Evolutionary conservation across 2,797 vertebrate species (phyloP), one percentile per base, ranked within the genome.

Genomic region (Apogon hyalosoma): DNA sequence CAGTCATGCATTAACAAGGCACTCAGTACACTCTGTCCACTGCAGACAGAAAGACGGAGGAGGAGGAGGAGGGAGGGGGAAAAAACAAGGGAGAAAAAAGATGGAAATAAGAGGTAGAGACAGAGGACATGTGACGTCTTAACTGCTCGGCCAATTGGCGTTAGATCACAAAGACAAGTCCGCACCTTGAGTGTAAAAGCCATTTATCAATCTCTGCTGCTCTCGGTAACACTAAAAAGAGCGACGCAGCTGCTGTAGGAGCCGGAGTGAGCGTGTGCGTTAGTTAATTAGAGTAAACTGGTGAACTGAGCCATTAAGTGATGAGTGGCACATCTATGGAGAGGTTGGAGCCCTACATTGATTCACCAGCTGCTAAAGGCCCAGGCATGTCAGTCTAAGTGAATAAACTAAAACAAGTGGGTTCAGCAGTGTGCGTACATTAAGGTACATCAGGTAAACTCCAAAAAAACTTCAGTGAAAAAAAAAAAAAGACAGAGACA

Each of bases 281-380:
- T 55, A 41, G 58, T 75, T 86, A 80, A 80, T 87, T 73, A 54
- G 70, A 66, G 62, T 56, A 50, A 74, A 82, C 68, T 60, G 38
- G 76, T 73, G 58, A 84, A 69, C 51, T 66, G 75, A 82, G 72
- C 70, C 80, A 84, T 82, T 84, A 85, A 46, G 50, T 40, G 56
- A 68, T 75, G 81, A 87, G 62, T 80, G 75, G 55, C 78, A 81
- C 13, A 3, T 81, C 72, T 71, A 54, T 59, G 69, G 59, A 77
- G 63, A 67, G 61, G 71, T 60, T 84, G 55, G 64, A 69, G 68
- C 46, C 55, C 21, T 36, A 43, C 74, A 85, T 85, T 77, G 77
- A 87, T 85, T 87, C 71, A 42, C 50, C 51, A 76, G 33, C 76
- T 62, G 62, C 63, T 77, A 55, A 47, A 42, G 59, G 69, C 55